phyloP scores from a whole-genome alignment of 2,113 vertebrate species.

The Montifringilla adamsi region DNA sequence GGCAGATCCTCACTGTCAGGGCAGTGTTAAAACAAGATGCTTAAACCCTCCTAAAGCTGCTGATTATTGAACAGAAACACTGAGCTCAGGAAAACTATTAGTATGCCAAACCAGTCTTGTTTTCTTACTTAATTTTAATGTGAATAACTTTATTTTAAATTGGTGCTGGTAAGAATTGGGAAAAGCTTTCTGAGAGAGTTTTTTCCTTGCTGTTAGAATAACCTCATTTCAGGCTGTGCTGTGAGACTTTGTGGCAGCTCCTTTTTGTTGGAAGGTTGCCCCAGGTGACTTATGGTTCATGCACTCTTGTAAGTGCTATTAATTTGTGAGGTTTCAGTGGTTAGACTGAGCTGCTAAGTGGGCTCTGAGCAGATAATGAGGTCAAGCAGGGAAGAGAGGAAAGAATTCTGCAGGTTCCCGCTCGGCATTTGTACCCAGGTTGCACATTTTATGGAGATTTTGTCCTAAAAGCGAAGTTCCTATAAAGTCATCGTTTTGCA shows the following conservation, averaged over 20 bases:
- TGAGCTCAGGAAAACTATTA: conserved; percentile 2
- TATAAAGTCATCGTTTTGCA: not conserved
- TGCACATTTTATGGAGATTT: not conserved
- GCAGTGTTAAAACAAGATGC: conserved; percentile 1
- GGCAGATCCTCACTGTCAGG: not conserved
- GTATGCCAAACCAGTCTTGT: conserved; percentile 14
- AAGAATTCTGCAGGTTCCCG: not conserved
- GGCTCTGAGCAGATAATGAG: conserved; percentile 42
- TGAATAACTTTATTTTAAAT: conserved; percentile 12
- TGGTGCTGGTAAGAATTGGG: not conserved
- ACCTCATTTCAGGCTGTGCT: not conserved
- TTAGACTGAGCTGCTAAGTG: conserved; percentile 29
- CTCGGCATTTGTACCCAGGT: not conserved
- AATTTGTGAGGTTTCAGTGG: conserved; percentile 48
- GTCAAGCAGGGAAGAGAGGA: conserved; percentile 14
- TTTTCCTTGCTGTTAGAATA: conserved; percentile 25
- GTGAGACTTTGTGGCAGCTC: conserved; percentile 13
- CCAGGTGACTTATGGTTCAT: conserved; percentile 14
- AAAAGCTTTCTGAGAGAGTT: not conserved
- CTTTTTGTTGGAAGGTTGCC: not conserved
- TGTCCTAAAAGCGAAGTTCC: not conserved
- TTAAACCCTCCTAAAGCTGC: conserved; percentile 29
- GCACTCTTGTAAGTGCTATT: conserved; percentile 13
- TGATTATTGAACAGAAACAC: conserved; percentile 9
- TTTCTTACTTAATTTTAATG: conserved; percentile 36